A percentile compares a stretch with the other conserved stretches of the same genome.
phyloP scores from a whole-genome alignment of 2,888 invertebrate genomes.

The Drosophila anomalata region DNA sequence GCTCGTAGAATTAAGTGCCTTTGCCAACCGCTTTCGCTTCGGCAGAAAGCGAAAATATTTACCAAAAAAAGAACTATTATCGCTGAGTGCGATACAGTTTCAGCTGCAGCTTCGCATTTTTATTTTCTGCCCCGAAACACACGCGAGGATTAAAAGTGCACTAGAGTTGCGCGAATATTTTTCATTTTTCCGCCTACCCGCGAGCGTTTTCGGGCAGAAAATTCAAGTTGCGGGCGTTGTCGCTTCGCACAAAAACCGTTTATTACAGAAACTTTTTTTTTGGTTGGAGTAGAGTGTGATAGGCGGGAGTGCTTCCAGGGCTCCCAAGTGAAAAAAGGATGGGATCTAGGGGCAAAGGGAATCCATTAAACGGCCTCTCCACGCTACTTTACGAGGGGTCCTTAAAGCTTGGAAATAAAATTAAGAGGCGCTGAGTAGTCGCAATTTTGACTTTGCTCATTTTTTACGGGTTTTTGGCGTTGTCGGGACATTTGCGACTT shows the following conservation, averaged over 20 bases:
- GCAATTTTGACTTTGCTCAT: slow-evolving; percentile 61
- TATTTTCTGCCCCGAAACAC: slow-evolving; percentile 4
- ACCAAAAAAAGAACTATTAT: slow-evolving; percentile 18
- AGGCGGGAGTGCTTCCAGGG: not conserved
- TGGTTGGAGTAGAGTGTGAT: slow-evolving; percentile 4
- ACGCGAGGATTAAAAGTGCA: slow-evolving; percentile 31
- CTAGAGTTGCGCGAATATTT: slow-evolving; percentile 25
- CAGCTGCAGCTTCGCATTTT: not conserved
- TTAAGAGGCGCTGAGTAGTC: slow-evolving; percentile 72
- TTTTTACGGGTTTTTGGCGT: slow-evolving; percentile 52
- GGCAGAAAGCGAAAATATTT: slow-evolving; percentile 41
- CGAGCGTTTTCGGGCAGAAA: slow-evolving; percentile 39
- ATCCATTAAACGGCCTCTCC: slow-evolving; percentile 39
- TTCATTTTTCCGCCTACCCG: slow-evolving; percentile 28
- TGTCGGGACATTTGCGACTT: slow-evolving; percentile 43
- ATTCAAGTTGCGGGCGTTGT: slow-evolving; percentile 47
- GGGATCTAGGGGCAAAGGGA: slow-evolving; percentile 12
- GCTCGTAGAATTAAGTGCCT: slow-evolving; percentile 16
- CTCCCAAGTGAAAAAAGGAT: not conserved
- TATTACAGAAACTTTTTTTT: slow-evolving; percentile 47
- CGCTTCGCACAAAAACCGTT: slow-evolving; percentile 50
- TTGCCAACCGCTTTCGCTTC: slow-evolving; percentile 14
- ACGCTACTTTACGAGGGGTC: slow-evolving; percentile 55
- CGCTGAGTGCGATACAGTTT: not conserved
- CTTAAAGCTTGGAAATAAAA: slow-evolving; percentile 69